These are phyloP conservation scores for Argyrosomus japonicus DNA, from an alignment of 2,113 vertebrate genomes.

Conservation along the genomic window DNA sequence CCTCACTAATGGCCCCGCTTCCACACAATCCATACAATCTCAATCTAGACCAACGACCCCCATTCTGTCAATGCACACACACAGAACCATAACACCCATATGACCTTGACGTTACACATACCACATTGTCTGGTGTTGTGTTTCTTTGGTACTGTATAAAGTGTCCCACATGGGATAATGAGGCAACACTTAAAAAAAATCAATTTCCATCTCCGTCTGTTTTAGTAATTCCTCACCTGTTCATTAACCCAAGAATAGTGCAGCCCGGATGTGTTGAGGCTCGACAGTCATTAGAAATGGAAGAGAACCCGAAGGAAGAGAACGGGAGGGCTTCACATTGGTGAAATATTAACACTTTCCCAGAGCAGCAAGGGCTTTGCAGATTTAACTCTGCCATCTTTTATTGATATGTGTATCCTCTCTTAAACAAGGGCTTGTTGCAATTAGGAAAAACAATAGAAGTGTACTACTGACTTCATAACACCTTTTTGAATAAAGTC, in stretches of 20 bases:
- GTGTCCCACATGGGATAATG: conserved; percentile 73
- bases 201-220: conserved; percentile 75
- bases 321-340: neutral
- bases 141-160: conserved; percentile 71
- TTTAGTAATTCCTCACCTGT: conserved; percentile 75
- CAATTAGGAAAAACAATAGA: conserved; percentile 30
- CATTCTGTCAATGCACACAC: conserved; percentile 50
- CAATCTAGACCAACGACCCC: conserved; percentile 41
- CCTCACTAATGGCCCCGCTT: conserved; percentile 75
- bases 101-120: conserved; percentile 76
- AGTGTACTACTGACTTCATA: conserved; percentile 15
- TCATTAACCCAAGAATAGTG: conserved; percentile 69
- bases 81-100: conserved; percentile 49
- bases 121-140: conserved; percentile 64
- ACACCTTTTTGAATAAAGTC: conserved; percentile 31
- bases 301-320: conserved; percentile 40
- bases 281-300: conserved; percentile 52
- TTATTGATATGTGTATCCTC: conserved; percentile 46
- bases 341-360: conserved; percentile 69
- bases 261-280: conserved; percentile 50
- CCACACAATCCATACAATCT: conserved; percentile 76
- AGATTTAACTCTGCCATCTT: conserved; percentile 34
- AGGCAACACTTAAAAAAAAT: conserved; percentile 80
- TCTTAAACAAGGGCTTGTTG: conserved; percentile 9
- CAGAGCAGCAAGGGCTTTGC: conserved; percentile 25